Conservation (phyloP, 2,888 invertebrate genomes). For the Theretra japonica region DNA sequence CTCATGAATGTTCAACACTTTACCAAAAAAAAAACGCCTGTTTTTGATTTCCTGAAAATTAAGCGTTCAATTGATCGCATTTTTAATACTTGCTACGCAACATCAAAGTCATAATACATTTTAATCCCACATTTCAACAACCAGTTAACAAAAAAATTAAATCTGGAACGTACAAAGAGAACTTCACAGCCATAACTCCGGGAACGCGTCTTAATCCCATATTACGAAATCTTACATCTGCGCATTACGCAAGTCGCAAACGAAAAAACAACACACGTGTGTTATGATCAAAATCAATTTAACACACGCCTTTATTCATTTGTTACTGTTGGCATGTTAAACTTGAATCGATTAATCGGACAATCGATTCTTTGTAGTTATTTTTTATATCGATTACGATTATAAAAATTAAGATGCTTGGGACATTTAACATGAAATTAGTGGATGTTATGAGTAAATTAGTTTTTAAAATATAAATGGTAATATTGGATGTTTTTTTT, state of each 20-base stretch:
- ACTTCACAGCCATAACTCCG: constrained; percentile 36
- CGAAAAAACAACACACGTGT: constrained; percentile 46
- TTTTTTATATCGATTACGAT: neutral
- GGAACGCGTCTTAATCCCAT: constrained; percentile 55
- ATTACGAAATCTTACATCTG: constrained; percentile 70
- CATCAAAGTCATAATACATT: neutral
- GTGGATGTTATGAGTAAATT: neutral
- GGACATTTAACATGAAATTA: neutral
- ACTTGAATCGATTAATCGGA: neutral
- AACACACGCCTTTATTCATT: constrained; percentile 55
- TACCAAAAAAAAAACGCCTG: too few relatives aligned
- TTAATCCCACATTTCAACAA: neutral
- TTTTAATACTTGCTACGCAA: too few relatives aligned
- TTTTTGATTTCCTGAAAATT: too few relatives aligned
- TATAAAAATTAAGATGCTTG: neutral
- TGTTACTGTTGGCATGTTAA: constrained; percentile 41
- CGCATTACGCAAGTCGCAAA: constrained; percentile 52
- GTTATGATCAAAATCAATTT: constrained; percentile 62
- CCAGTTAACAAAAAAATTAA: neutral
- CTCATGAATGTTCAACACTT: too few relatives aligned
- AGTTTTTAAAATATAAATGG: too few relatives aligned
- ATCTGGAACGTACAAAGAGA: constrained; percentile 8
- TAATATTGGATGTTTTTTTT: too few relatives aligned
- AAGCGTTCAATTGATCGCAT: too few relatives aligned
- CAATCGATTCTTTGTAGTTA: neutral